Base-by-base conservation (phyloP, 2,888 invertebrate genomes). In the Conomelus anceps region DNA sequence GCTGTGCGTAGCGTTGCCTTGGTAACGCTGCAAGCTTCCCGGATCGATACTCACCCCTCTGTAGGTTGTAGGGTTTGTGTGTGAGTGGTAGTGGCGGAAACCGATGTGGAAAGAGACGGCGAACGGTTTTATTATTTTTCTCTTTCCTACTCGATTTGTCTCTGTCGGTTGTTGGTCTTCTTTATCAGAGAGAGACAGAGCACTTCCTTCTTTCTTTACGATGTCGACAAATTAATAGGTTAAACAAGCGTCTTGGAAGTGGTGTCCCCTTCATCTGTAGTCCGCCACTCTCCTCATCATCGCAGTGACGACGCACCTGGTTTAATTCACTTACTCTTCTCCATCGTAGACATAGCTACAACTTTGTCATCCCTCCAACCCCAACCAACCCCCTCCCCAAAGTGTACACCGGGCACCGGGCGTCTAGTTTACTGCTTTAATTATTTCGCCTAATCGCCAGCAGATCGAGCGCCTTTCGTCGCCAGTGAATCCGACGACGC, bases 181-280 rank as follows among this genome's bases (percentile, higher is more conserved):
- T 63, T 7, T 63, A 1, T 63, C 63, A 63, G n/a, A n/a, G 26
- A 26, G 13, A 63, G 63, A 20, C 63, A 63, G 63, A 63, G n/a
- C 7, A n/a, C 3, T 63, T 63, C 20, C 63, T 63, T 63, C n/a
- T 63, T 34, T 34, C n/a, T n/a, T 86, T 26, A 24, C 24, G 26
- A 86, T 26, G 86, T 86, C 86, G 86, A 26, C 86, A 86, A 86
- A 86, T 86, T 86, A 88, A 88, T 23, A 88, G 88, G 88, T 23
- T 41, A 88, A 84, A 23, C 41, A 41, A 63, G 63, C 63, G 63
- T 63, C 63, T 63, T 63, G n/a, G 63, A 63, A n/a, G 63, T n/a
- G 63, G 4, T 7, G 63, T 7, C 20, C n/a, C n/a, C 20, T 4
- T 63, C 63, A n/a, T 63, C 63, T 20, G 3, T n/a, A n/a, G 63